A percentile compares a stretch with the other conserved stretches of the same genome.
These are phyloP conservation scores for Pantherophis vulpinus DNA, from an alignment of 2,797 vertebrate species.

Conservation along the genomic window DNA sequence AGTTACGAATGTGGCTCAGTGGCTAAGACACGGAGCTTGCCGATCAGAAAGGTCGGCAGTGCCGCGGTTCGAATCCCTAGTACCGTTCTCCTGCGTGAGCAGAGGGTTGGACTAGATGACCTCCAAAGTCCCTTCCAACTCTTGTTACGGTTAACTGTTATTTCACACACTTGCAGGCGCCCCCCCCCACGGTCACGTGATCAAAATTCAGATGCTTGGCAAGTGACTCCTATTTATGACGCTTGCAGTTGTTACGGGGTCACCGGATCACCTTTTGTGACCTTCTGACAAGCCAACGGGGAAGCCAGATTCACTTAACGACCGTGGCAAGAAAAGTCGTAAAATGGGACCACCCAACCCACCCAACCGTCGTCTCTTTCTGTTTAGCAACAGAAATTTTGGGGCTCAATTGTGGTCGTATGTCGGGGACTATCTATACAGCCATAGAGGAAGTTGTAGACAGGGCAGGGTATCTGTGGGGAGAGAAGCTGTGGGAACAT, in stretches of 20 bases:
- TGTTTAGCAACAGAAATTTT: neutral
- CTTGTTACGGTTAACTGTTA: neutral
- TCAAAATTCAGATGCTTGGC: neutral
- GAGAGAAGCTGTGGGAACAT: neutral
- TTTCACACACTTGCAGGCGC: neutral
- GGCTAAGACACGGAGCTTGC: too few species aligned
- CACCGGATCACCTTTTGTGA: neutral
- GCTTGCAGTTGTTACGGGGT: rapidly evolving
- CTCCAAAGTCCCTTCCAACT: too few species aligned
- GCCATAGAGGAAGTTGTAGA: neutral
- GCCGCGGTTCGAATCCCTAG: too few species aligned
- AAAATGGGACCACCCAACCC: neutral
- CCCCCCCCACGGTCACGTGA: neutral
- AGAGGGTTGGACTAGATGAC: too few species aligned
- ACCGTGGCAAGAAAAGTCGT: neutral
- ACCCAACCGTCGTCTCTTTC: neutral
- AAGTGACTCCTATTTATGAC: neutral
- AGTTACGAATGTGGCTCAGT: too few species aligned
- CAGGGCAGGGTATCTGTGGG: neutral
- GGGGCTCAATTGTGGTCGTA: neutral
- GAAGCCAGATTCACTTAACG: neutral
- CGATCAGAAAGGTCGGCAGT: too few species aligned
- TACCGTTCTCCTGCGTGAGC: too few species aligned
- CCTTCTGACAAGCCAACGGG: neutral
- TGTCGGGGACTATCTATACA: neutral